Base-by-base conservation (phyloP, 2,888 invertebrate genomes). In the Lordiphosa fenestrarum region DNA sequence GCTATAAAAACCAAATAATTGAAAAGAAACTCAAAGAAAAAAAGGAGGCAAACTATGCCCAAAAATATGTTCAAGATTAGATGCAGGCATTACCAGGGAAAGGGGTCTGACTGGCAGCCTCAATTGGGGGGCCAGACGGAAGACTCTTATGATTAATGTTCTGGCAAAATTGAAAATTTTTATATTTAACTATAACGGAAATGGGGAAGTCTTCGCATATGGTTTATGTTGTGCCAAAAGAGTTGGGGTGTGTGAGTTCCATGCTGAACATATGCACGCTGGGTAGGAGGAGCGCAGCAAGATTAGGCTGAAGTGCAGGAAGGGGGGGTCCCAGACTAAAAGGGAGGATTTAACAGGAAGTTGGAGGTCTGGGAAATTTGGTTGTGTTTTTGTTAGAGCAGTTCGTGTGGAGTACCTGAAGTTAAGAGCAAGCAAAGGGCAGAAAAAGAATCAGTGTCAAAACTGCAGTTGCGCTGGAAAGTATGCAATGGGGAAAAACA, bases 1-100 rank as follows among this genome's bases (percentile, higher is more conserved):
- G 78, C 80, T 82, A 82, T 78, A 78, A 82, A 77, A 75, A 63
- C 65, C 52, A 67, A 75, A 75, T 82, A 78, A 78, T 78, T 78
- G 77, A 78, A 78, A 78, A 72, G 49, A 25, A 42, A 44, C 44
- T 44, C 44, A 55, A 64, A 15, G 15, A 67, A 6, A 25, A 25
- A 6, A 6, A 71, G 68, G 57, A 64, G 38, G 48, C 44, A 19
- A 50, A 59, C 37, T 66, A 56, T 71, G 66, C 66, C 64, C 68
- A 58, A 71, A 81, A 77, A 81, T 84, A 69, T 74, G 67, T 77
- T 61, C 25, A 77, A 81, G 84, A 81, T 84, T 81, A 81, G 84
- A 83, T 75, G 80, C 67, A 52, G 64, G 54, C 52, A 53, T 63
- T 48, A 30, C 12, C 4, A 44, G 50, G 49, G 58, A 75, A 69